A percentile compares a stretch with the other conserved stretches of the same genome.
These are phyloP conservation scores for Siniperca chuatsi DNA, from an alignment of 2,113 vertebrate genomes.

Conservation along the genomic window DNA sequence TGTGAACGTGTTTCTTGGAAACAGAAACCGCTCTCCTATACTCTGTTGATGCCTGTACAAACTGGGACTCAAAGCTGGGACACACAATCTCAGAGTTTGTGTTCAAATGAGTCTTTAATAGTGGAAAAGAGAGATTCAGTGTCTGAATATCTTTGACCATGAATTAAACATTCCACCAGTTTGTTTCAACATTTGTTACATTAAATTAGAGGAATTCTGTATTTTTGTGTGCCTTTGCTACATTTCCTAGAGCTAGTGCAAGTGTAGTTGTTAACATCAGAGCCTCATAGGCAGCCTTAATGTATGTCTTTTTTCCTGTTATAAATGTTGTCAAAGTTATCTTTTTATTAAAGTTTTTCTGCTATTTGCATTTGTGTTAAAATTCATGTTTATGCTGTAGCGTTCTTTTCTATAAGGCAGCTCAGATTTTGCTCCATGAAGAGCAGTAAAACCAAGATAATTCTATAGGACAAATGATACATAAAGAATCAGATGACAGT, in stretches of 20 bases:
- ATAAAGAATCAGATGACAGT: not conserved
- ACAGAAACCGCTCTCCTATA: not conserved
- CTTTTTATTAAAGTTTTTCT: not conserved
- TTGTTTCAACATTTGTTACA: not conserved
- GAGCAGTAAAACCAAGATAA: not conserved
- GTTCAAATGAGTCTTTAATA: not conserved
- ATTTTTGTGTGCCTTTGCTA: too few species aligned
- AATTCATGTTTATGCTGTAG: not conserved
- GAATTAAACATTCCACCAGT: not conserved
- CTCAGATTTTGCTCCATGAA: not conserved
- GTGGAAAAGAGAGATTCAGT: not conserved
- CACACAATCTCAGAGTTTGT: not conserved
- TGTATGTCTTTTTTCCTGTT: not conserved
- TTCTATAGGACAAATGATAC: not conserved
- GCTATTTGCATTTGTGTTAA: not conserved
- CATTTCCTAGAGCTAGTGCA: not conserved
- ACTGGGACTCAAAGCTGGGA: not conserved
- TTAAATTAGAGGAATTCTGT: too few species aligned
- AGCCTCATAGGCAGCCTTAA: not conserved
- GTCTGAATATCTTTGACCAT: not conserved
- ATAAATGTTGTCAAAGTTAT: too few species aligned
- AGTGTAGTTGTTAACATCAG: not conserved
- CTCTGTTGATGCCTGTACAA: conserved; percentile 3
- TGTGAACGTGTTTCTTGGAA: not conserved
- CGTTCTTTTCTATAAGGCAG: not conserved